Evolutionary conservation across 2,888 invertebrate species (phyloP).

Genomic region (Opisthograptis luteolata): DNA sequence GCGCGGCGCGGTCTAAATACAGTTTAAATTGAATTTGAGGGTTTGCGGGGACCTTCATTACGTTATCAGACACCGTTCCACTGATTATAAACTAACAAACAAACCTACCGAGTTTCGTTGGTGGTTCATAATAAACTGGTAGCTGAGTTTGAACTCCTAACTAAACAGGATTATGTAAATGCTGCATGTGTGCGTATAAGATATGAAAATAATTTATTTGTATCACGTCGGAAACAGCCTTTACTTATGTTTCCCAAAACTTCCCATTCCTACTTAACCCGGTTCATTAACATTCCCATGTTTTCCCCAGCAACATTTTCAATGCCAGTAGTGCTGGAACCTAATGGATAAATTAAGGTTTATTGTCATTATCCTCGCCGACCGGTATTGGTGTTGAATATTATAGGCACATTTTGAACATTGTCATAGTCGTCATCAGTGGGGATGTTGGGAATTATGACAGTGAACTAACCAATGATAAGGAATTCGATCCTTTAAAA

Average conservation of each 20-base stretch:
- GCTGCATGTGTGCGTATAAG: conserved; percentile 14
- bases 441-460: no score
- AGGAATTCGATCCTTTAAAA: no score
- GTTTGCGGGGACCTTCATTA: conserved; percentile 13
- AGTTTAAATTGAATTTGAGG: neutral
- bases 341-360: no score
- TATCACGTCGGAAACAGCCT: neutral
- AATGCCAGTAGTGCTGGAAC: no score
- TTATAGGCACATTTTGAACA: no score
- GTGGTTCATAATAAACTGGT: conserved; percentile 21
- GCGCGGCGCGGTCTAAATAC: neutral
- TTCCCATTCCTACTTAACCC: no score
- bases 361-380: no score
- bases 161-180: conserved; percentile 24
- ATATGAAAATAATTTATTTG: conserved; percentile 25
- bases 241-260: neutral
- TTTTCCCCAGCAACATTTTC: no score
- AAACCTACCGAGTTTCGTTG: conserved; percentile 20
- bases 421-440: no score
- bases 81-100: conserved; percentile 24
- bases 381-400: no score
- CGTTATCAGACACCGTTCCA: neutral
- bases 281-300: no score
- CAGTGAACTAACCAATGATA: no score
- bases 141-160: conserved; percentile 2